phyloP scores from a whole-genome alignment of 1,140 invertebrate species.

The Ips nitidus region DNA sequence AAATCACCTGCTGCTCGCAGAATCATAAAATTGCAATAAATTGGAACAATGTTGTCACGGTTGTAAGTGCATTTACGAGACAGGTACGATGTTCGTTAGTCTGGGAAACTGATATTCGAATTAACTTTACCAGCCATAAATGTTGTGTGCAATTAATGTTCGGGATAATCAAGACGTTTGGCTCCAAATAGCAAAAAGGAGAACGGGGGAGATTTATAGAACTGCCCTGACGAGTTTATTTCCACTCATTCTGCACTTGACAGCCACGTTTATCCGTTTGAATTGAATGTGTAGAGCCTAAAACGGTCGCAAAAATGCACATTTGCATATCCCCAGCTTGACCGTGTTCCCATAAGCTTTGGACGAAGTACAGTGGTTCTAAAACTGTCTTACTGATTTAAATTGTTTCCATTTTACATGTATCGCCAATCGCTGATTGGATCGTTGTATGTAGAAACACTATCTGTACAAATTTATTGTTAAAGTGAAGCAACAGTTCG shows the following conservation, averaged over 20 bases:
- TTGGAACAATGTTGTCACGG: constrained; percentile 23
- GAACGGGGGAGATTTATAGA: not conserved
- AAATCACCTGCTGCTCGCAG: constrained; percentile 18
- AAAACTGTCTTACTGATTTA: too few species aligned
- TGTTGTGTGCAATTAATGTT: constrained; percentile 10
- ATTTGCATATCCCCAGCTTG: too few species aligned
- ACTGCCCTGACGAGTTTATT: constrained; percentile 4
- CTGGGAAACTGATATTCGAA: constrained; percentile 5
- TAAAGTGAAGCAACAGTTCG: too few species aligned
- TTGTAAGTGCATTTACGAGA: constrained; percentile 16
- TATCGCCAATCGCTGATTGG: too few species aligned
- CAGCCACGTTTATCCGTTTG: not conserved
- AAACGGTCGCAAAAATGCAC: too few species aligned
- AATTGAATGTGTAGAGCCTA: too few species aligned
- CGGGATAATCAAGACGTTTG: not conserved
- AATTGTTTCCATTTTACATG: too few species aligned
- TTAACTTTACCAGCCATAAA: constrained; percentile 8
- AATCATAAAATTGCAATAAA: constrained; percentile 23
- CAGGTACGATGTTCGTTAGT: constrained; percentile 13
- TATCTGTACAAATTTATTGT: too few species aligned
- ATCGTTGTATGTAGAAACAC: too few species aligned
- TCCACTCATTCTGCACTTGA: constrained; percentile 2
- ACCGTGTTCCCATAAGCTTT: too few species aligned
- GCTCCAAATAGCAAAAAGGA: not conserved
- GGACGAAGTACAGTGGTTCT: too few species aligned